These are phyloP conservation scores for Telmatherina bonti DNA, from an alignment of 2,797 vertebrate species.

Conservation along the genomic window DNA sequence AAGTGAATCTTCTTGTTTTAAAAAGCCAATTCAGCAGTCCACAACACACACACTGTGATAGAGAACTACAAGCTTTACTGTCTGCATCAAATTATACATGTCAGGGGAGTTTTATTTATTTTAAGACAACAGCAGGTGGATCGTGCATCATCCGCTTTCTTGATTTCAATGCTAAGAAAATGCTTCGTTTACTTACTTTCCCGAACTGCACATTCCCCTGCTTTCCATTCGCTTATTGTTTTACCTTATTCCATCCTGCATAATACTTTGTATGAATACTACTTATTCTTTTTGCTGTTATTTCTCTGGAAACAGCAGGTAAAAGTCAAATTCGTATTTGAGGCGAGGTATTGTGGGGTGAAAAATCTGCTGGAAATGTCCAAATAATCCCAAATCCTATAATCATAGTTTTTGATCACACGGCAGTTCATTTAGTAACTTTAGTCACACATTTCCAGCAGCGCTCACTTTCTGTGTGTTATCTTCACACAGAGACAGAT, in stretches of 20 bases:
- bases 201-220: background rate
- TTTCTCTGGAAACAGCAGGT: conserved; percentile 1
- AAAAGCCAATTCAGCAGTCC: conserved; percentile 62
- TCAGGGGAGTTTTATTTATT: conserved; percentile 37
- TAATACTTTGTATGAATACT: background rate
- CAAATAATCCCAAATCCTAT: conserved; percentile 1
- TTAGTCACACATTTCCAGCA: conserved; percentile 14
- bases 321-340: background rate
- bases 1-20: conserved; percentile 53
- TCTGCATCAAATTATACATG: conserved; percentile 49
- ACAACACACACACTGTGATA: conserved; percentile 36
- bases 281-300: background rate
- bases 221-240: background rate
- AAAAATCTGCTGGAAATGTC: background rate
- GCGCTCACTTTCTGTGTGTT: background rate
- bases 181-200: background rate
- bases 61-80: conserved; percentile 53
- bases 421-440: conserved; percentile 5
- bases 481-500: background rate
- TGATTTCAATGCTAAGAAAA: conserved; percentile 6
- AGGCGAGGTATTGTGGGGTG: background rate
- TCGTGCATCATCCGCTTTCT: conserved; percentile 17
- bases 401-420: conserved; percentile 20
- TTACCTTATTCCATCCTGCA: background rate
- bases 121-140: conserved; percentile 20